Conservation (phyloP, 2,113 vertebrate species). For the Sorex fumeus region DNA sequence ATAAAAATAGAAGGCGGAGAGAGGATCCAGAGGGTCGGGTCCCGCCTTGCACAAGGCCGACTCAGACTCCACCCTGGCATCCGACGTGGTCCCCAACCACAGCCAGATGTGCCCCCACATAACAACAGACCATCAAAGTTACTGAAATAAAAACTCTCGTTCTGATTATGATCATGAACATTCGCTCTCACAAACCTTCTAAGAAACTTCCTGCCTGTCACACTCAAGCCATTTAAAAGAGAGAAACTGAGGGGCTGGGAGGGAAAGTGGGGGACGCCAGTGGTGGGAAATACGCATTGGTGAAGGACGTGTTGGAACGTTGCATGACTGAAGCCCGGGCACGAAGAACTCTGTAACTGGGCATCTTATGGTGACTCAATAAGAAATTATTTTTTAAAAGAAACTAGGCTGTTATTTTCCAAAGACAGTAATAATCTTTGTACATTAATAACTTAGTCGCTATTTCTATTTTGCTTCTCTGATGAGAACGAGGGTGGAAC, state of each 20-base stretch:
- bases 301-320: too few relatives aligned
- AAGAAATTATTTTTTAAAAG: not conserved
- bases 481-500: slow-evolving; percentile 41
- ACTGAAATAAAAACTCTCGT: slow-evolving; percentile 4
- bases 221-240: not conserved
- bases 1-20: too few relatives aligned
- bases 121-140: not conserved
- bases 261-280: too few relatives aligned
- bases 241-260: not conserved
- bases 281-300: too few relatives aligned
- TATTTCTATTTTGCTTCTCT: slow-evolving; percentile 28
- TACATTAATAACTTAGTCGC: slow-evolving; percentile 15
- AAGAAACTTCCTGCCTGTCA: not conserved
- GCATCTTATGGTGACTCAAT: too few relatives aligned
- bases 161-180: not conserved
- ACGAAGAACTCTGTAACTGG: too few relatives aligned
- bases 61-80: too few relatives aligned
- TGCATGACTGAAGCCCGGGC: too few relatives aligned
- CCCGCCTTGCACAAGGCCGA: too few relatives aligned
- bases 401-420: not conserved
- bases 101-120: too few relatives aligned
- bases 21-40: too few relatives aligned
- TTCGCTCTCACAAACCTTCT: not conserved
- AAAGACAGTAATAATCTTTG: slow-evolving; percentile 38
- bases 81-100: too few relatives aligned